These are phyloP conservation scores for Zophobas morio DNA, from an alignment of 1,140 invertebrate genomes.

Conservation along the genomic window DNA sequence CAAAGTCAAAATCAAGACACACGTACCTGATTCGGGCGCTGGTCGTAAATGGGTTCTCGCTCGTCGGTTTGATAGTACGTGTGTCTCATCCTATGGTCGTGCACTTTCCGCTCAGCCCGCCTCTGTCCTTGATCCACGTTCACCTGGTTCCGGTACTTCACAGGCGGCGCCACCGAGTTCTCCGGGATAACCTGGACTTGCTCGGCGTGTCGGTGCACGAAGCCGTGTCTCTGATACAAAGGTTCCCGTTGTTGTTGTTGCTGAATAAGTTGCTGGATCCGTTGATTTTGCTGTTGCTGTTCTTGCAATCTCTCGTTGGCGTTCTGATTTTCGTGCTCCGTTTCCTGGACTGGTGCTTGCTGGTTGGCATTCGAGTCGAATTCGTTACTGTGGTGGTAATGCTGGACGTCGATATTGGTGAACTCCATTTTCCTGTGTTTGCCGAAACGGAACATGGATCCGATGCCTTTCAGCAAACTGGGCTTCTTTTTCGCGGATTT, in stretches of 20 bases:
- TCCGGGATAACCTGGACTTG: conserved; percentile 65
- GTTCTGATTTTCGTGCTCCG: conserved; percentile 31
- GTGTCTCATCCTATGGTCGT: conserved; percentile 57
- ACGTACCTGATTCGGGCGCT: conserved; percentile 31
- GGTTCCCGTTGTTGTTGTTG: conserved; percentile 64
- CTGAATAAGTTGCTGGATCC: conserved; percentile 63
- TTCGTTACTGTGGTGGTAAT: conserved; percentile 61
- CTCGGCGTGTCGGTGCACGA: conserved; percentile 64
- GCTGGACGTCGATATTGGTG: conserved; percentile 65
- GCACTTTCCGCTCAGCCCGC: conserved; percentile 56
- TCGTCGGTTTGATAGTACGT: conserved; percentile 61
- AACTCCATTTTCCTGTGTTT: conserved; percentile 80
- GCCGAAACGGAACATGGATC: conserved; percentile 88
- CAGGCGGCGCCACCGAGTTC: conserved; percentile 60
- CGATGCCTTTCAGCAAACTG: conserved; percentile 82
- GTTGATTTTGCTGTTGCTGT: conserved; percentile 53
- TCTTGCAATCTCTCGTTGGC: conserved; percentile 18
- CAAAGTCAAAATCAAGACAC: too few relatives aligned
- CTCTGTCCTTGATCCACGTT: conserved; percentile 50
- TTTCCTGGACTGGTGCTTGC: conserved; percentile 45
- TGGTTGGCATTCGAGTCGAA: conserved; percentile 62
- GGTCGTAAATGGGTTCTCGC: conserved; percentile 58
- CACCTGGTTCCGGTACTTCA: conserved; percentile 59
- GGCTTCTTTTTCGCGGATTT: conserved; percentile 78
- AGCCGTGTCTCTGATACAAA: conserved; percentile 66